Evolutionary conservation across 2,888 invertebrate species (phyloP), one percentile per base, ranked within the genome.

Genomic region (Tethea ocularis): DNA sequence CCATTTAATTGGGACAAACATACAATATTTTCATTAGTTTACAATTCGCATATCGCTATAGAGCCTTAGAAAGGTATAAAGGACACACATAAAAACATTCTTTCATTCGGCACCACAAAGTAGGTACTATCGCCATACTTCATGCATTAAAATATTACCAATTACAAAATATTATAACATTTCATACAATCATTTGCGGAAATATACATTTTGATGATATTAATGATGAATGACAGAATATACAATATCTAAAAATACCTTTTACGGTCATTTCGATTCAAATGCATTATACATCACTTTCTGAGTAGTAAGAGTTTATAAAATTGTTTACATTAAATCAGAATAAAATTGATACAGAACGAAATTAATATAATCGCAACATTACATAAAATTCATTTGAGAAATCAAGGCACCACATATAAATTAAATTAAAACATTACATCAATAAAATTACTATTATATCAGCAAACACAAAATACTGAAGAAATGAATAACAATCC

Each of bases 21-120:
- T 92, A 91, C 91, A 91, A 89, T 92, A 90, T 89, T 88, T 90
- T 87, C 87, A 91, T 91, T 92, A 91, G 91, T 92, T 91, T 91
- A 92, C 91, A 92, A 86, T 90, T 84, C 85, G 90, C 85, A 83
- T 88, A 85, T 82, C 78, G 82, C 82, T 85, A 68, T 83, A 86
- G 84, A 87, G 78, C 79, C 85, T 86, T 88, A 87, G 80, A 91
- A 91, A 89, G 87, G 87, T 91, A 91, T 84, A 91, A 89, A 92
- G 88, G 85, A 82, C 90, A 88, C 86, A 82, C 86, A 82, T 87
- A 75, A 84, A 80, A 80, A 66, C 81, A 84, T 84, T 86, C 87
- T 77, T 77, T 71, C 89, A 86, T 82, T 80, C 82, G 77, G 80
- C 78, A 77, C 71, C 75, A 70, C 68, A 68, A 75, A 69, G 62